A percentile compares a stretch with the other conserved stretches of the same genome.
These are phyloP conservation scores for Leptonema lineaticorne DNA, from an alignment of 1,140 invertebrate genomes.

Conservation along the genomic window DNA sequence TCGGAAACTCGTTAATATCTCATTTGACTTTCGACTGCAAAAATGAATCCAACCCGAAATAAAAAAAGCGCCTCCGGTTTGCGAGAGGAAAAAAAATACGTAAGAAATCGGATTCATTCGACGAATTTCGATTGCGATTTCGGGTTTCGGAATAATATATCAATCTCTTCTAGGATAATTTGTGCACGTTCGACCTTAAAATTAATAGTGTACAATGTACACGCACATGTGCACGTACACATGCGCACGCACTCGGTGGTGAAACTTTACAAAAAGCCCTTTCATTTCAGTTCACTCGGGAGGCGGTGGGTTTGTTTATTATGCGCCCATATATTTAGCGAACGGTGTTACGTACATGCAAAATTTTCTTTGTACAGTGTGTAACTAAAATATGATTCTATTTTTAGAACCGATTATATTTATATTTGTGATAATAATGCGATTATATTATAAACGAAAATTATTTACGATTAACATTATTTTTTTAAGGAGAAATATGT, in stretches of 20 bases:
- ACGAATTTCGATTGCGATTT: not conserved
- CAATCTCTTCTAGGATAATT: constrained; percentile 1
- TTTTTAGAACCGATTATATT: no score
- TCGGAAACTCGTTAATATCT: constrained; percentile 18
- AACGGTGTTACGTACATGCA: constrained; percentile 9
- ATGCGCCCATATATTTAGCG: constrained; percentile 4
- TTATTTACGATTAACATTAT: no score
- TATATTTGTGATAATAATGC: no score
- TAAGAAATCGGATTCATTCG: no score
- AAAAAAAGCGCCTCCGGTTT: not conserved
- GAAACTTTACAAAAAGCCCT: constrained; percentile 3
- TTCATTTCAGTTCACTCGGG: constrained; percentile 5
- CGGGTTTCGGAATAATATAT: not conserved
- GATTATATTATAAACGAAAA: no score
- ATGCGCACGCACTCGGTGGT: no score
- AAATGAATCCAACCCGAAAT: not conserved
- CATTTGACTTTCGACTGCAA: not conserved
- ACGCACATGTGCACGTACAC: not conserved
- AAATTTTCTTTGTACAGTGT: not conserved
- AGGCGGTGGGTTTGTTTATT: constrained; percentile 2
- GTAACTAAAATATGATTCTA: not conserved
- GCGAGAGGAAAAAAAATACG: no score
- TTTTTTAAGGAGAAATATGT: no score
- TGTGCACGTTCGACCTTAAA: not conserved
- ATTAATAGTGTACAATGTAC: not conserved